Evolutionary conservation across 2,797 vertebrate genomes (phyloP), one percentile per base, ranked within the genome.

Genomic region (Steatocranus sp.): DNA sequence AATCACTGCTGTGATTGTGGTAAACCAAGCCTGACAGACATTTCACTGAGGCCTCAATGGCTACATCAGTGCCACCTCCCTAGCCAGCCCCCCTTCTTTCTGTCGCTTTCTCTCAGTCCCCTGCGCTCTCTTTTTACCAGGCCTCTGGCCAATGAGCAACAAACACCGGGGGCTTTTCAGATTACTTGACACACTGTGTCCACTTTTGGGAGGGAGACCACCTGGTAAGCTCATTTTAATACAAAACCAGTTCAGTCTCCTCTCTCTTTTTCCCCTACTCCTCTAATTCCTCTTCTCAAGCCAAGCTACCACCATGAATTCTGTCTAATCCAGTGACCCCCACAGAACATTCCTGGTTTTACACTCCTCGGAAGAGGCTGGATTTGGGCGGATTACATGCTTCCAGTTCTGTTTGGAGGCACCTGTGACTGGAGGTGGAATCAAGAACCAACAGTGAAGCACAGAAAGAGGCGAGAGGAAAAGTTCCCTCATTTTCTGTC

Each of bases 11-110:
- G 95, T 97, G 96, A 97, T 97, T 97, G 97, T 97, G 95, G 96
- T 95, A 96, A 97, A 97, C 97, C 96, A 96, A 97, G 95, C 95
- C 96, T 97, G 94, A 97, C 97, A 94, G 95, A 93, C 96, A 97
- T 97, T 96, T 96, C 94, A 95, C 95, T 89, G 90, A 94, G 95
- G 94, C 94, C 95, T 97, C 95, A 96, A 97, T 97, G 95, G 95
- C 91, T 93, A 92, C 95, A 96, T 95, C 94, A 93, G 95, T 92
- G 93, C 95, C 94, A 94, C 95, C 94, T 94, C 94, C 93, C 86
- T 92, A 83, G 93, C 88, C 82, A 90, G 82, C 83, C 91, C 93
- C 86, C 88, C 90, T 84, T 83, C 82, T 91, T 91, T 94, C 93
- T 93, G 90, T 92, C 87, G 91, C 90, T 95, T 92, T 94, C 89